These are phyloP conservation scores for Calosoma granatense DNA, from an alignment of 1,140 invertebrate genomes.

Conservation along the genomic window DNA sequence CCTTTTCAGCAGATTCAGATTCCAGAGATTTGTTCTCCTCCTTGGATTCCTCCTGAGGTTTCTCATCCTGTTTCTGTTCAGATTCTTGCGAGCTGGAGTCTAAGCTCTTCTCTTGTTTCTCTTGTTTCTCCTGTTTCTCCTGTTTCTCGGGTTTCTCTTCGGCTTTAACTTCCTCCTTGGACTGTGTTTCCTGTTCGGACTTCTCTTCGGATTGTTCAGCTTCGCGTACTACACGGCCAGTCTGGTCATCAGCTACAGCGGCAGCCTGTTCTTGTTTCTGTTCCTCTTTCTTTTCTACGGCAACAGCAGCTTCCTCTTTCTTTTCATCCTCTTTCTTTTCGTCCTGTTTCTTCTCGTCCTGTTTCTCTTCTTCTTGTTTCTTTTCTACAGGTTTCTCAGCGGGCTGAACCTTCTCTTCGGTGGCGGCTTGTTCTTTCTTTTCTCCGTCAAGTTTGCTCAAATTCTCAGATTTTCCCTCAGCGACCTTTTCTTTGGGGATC, in stretches of 20 bases:
- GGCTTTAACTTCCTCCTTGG: slow-evolving; percentile 8
- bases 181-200: slow-evolving; percentile 4
- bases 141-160: neutral
- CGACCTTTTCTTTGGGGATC: neutral
- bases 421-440: slow-evolving; percentile 4
- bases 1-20: neutral
- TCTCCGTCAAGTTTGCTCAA: slow-evolving; percentile 15
- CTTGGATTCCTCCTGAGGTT: neutral
- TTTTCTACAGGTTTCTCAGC: neutral
- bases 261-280: neutral
- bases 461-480: slow-evolving; percentile 26
- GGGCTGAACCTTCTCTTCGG: neutral
- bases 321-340: neutral
- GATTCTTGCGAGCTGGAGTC: neutral
- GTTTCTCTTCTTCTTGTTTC: neutral
- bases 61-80: slow-evolving; percentile 7
- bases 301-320: neutral
- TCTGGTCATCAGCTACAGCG: neutral
- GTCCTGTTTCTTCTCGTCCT: neutral
- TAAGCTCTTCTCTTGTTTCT: neutral
- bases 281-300: neutral
- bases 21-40: too few species aligned
- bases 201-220: slow-evolving; percentile 9
- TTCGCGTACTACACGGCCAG: slow-evolving; percentile 6
- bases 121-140: neutral